Evolutionary conservation across 2,797 vertebrate species (phyloP), one percentile per base, ranked within the genome.

Genomic region (Alfaro cultratus): DNA sequence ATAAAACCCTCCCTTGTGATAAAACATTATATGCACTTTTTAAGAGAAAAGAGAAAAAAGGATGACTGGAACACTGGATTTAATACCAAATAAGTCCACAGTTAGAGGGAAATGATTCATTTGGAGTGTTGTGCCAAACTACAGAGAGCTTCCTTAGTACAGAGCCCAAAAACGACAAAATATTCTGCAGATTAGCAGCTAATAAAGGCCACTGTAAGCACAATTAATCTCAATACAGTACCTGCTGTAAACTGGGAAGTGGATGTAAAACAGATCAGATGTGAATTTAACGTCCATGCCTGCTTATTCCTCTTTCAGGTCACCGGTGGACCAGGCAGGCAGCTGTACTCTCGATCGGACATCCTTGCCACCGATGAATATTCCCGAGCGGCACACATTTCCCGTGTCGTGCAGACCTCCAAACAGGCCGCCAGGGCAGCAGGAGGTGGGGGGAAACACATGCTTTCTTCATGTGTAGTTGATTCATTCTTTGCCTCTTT

Each of bases 291-390:
- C 64, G 29, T 57, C 34, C 47, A 78, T 45, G 31, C 83, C 74
- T 77, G 64, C 91, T 86, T 89, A 34, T 83, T 76, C 70, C 75
- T 60, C 39, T 86, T 83, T 46, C 93, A 99, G 98, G 91, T 93
- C 75, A 1, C 3, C 16, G 79, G 90, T 71, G 85, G 55, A 74
- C 77, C 26, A 0, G 88, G 91, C 71, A 96, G 93, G 86, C 96
- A 92, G 64, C 86, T 94, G 76, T 96, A 96, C 88, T 96, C 97
- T 16, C 94, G 87, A 84, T 97, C 97, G 0, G 95, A 96, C 4
- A 96, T 97, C 43, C 89, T 95, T 8, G 91, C 95, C 72, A 94
- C 95, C 0, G 94, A 96, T 26, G 95, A 95, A 0, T 92, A 83
- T 75, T 80, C 91, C 76, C 88, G 86, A 39, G 92, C 95, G 45